phyloP scores from a whole-genome alignment of 1,140 invertebrate species.

The Drosophila mauritiana region DNA sequence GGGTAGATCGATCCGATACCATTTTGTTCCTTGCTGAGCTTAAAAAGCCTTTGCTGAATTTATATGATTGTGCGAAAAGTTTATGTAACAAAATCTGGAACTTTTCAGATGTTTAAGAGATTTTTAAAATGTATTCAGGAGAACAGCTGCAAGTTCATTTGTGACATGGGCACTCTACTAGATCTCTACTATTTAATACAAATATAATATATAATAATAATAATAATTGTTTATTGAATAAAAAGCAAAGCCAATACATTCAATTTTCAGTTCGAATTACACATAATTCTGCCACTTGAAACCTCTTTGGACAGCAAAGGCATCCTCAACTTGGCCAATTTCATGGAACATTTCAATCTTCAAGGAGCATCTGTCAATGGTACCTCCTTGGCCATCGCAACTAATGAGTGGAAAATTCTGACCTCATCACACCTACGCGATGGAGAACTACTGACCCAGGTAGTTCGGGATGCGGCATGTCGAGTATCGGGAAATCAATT shows the following conservation, averaged over 20 bases:
- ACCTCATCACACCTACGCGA: conserved; percentile 57
- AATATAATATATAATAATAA: too few relatives aligned
- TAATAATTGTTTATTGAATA: neutral
- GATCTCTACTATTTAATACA: neutral
- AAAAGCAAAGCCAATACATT: too few relatives aligned
- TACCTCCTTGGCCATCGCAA: conserved; percentile 35
- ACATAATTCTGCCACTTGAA: too few relatives aligned
- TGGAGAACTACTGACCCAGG: conserved; percentile 17
- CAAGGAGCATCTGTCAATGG: conserved; percentile 11
- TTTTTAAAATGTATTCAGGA: too few relatives aligned
- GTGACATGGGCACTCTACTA: conserved; percentile 6
- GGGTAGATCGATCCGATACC: conserved; percentile 9
- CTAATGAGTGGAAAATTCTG: conserved; percentile 60
- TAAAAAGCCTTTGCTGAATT: neutral
- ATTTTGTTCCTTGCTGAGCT: neutral
- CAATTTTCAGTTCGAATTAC: too few relatives aligned
- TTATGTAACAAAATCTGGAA: too few relatives aligned
- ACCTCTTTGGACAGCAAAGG: neutral
- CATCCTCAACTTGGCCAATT: conserved; percentile 26
- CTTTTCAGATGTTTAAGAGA: too few relatives aligned
- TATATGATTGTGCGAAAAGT: too few relatives aligned
- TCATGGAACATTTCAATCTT: conserved; percentile 67
- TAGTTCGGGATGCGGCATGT: conserved; percentile 26
- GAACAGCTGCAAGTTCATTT: neutral
- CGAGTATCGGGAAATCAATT: conserved; percentile 79